phyloP scores from a whole-genome alignment of 2,888 invertebrate species.

The Anoplius nigerrimus region DNA sequence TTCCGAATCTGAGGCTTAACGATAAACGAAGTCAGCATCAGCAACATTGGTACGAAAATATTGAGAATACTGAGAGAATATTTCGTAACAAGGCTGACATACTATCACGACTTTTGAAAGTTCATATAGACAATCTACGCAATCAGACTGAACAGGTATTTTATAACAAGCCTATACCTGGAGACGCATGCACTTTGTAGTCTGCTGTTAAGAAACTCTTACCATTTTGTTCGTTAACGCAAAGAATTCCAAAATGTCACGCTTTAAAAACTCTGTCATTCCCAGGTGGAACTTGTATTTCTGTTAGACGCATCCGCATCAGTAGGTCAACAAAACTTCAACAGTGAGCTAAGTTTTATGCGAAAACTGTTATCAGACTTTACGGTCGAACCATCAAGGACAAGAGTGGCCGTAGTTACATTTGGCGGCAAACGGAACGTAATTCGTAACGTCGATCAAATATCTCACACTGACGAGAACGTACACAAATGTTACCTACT shows the following conservation, averaged over 20 bases:
- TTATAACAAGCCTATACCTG: too few relatives aligned
- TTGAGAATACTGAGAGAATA: constrained; percentile 36
- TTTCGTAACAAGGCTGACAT: constrained; percentile 53
- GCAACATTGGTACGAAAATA: constrained; percentile 32
- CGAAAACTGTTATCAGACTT: constrained; percentile 81
- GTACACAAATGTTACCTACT: constrained; percentile 82
- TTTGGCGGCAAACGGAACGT: constrained; percentile 80
- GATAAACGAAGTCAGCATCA: constrained; percentile 31
- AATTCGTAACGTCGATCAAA: constrained; percentile 79
- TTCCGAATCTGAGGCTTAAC: constrained; percentile 34
- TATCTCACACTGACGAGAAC: constrained; percentile 75
- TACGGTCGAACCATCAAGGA: constrained; percentile 80
- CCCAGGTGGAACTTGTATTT: constrained; percentile 80
- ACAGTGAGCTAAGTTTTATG: constrained; percentile 82
- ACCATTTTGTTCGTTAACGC: too few relatives aligned
- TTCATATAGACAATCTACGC: constrained; percentile 58
- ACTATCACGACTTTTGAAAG: constrained; percentile 56
- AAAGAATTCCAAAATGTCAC: not conserved
- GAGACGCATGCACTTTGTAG: too few relatives aligned
- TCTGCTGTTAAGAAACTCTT: too few relatives aligned
- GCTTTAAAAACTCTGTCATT: not conserved
- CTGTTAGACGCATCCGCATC: constrained; percentile 83
- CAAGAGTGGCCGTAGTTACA: constrained; percentile 81
- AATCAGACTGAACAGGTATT: constrained; percentile 60
- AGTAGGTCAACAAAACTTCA: constrained; percentile 81